These are phyloP conservation scores for Panopea generosa DNA, from an alignment of 2,888 invertebrate genomes.

Conservation along the genomic window DNA sequence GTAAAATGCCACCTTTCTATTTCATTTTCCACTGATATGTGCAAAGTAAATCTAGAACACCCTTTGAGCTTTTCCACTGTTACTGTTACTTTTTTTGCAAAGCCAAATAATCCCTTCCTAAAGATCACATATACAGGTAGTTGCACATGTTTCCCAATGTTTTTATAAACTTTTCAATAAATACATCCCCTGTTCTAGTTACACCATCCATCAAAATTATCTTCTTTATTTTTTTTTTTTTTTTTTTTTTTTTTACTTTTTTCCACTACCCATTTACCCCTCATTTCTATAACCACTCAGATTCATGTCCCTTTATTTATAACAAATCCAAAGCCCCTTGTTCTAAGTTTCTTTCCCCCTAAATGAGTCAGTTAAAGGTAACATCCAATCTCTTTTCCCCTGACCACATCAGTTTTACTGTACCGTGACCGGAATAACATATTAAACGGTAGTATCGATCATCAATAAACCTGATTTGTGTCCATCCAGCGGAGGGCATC, in stretches of 20 bases:
- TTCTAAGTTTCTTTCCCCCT: not conserved
- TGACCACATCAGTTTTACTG: constrained; percentile 26
- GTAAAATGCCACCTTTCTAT: too few species aligned
- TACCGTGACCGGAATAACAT: constrained; percentile 44
- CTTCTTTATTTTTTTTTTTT: not conserved
- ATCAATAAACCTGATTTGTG: constrained; percentile 91
- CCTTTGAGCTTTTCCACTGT: too few species aligned
- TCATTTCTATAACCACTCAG: not conserved
- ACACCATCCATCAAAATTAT: not conserved
- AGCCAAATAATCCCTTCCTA: too few species aligned
- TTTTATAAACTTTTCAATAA: too few species aligned
- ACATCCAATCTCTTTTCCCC: not conserved
- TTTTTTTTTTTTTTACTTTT: not conserved
- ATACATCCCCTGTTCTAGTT: not conserved
- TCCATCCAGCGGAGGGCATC: constrained; percentile 97
- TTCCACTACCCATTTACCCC: not conserved
- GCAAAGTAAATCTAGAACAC: too few species aligned
- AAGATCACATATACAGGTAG: too few species aligned
- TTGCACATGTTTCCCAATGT: too few species aligned
- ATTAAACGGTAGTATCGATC: constrained; percentile 52
- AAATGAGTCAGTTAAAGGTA: not conserved
- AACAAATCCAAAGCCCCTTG: not conserved
- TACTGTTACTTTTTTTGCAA: too few species aligned
- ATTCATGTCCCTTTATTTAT: not conserved
- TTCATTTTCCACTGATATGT: too few species aligned